Evolutionary conservation across 2,797 vertebrate genomes (phyloP).

Genomic region (Alosa sapidissima): DNA sequence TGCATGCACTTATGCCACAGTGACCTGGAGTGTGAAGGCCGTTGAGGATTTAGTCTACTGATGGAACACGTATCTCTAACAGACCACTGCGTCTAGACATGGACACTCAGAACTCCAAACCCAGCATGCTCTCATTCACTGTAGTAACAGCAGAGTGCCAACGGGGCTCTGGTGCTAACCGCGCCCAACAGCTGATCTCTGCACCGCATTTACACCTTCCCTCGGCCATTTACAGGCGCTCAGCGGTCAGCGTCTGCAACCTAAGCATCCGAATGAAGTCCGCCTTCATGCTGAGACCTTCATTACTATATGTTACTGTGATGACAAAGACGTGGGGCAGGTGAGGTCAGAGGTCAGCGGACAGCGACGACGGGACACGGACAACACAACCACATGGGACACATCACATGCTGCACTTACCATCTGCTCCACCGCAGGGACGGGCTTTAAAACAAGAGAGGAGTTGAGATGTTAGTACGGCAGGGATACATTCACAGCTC

Average conservation of each 20-base stretch:
- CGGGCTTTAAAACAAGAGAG: conserved; percentile 81
- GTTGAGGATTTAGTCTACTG: neutral
- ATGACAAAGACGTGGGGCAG: neutral
- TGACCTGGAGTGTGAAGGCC: neutral
- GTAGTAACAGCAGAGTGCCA: neutral
- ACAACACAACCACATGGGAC: conserved; percentile 53
- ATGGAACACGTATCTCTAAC: neutral
- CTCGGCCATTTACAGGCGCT: neutral
- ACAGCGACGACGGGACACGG: conserved; percentile 15
- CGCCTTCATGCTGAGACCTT: neutral
- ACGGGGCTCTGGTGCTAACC: neutral
- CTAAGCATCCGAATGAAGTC: neutral
- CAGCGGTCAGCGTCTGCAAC: neutral
- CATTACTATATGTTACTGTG: neutral
- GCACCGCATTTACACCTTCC: neutral
- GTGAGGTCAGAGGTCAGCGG: neutral
- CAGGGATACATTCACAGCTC: conserved; percentile 40
- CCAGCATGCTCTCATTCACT: neutral
- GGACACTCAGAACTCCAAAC: neutral
- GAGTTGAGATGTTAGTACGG: conserved; percentile 76
- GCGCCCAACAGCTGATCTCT: neutral
- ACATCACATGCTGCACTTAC: conserved; percentile 77
- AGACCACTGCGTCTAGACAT: neutral
- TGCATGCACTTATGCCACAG: neutral
- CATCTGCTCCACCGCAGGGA: conserved; percentile 86